Conservation (phyloP, 2,797 vertebrate genomes). For the Hydrophis major region DNA sequence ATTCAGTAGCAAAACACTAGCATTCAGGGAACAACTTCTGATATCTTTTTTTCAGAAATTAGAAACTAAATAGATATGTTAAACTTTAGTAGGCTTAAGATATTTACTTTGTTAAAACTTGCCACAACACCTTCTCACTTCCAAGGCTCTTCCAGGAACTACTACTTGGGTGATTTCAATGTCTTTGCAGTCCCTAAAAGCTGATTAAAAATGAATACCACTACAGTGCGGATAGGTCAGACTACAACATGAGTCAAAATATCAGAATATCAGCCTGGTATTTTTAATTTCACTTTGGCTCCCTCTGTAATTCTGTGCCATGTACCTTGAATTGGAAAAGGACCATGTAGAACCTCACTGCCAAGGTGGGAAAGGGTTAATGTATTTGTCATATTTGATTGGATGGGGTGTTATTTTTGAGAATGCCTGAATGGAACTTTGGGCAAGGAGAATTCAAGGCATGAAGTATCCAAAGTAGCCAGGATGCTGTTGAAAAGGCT, state of each 20-base stretch:
- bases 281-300: neutral
- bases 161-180: neutral
- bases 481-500: neutral
- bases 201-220: neutral
- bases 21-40: neutral
- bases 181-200: neutral
- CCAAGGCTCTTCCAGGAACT: neutral
- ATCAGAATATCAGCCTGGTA: neutral
- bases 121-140: neutral
- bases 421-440: neutral
- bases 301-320: neutral
- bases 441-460: neutral
- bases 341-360: neutral
- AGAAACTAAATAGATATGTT: neutral
- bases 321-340: neutral
- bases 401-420: neutral
- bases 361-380: neutral
- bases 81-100: neutral
- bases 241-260: neutral
- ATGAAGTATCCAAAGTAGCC: neutral
- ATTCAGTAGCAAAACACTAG: neutral
- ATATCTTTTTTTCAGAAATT: neutral
- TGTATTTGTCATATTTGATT: neutral
- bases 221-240: neutral
- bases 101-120: neutral